Evolutionary conservation across 2,797 vertebrate species (phyloP).

Genomic region (Pipistrellus kuhlii): DNA sequence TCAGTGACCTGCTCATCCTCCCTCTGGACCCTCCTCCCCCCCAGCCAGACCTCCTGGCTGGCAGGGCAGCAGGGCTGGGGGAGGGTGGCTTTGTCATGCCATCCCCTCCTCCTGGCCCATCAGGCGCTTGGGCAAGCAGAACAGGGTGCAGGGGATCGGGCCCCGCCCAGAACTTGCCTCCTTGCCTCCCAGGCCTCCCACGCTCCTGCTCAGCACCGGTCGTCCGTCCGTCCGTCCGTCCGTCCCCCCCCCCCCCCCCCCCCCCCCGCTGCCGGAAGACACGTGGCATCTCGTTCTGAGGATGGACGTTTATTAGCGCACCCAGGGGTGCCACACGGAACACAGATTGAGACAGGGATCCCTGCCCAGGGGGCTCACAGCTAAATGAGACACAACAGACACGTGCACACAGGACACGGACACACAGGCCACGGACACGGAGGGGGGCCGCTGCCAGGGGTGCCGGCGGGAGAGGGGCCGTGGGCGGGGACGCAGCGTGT

Average conservation of each 20-base stretch:
- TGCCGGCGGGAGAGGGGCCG: slow-evolving; percentile 41
- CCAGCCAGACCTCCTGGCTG: not conserved
- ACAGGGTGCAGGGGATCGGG: not conserved
- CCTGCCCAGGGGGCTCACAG: slow-evolving; percentile 81
- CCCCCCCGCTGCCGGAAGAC: slow-evolving; percentile 62
- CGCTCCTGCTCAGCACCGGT: not conserved
- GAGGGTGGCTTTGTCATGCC: not conserved
- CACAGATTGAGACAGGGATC: slow-evolving; percentile 52
- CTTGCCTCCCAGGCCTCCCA: not conserved
- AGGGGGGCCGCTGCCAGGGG: not conserved
- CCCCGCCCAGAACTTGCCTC: not conserved
- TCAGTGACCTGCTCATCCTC: not conserved
- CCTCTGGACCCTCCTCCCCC: not conserved
- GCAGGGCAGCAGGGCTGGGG: not conserved
- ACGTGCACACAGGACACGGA: slow-evolving; percentile 62
- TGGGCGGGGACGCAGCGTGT: not conserved
- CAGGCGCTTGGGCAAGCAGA: not conserved
- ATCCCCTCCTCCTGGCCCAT: not conserved
- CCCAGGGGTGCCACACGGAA: slow-evolving; percentile 48
- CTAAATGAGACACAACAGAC: slow-evolving; percentile 65
- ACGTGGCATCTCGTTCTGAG: not conserved
- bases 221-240: no score
- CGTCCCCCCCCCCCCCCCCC: no score
- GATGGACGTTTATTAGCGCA: slow-evolving; percentile 78
- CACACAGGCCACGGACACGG: not conserved